Evolutionary conservation across 2,888 invertebrate genomes (phyloP), one percentile per base, ranked within the genome.

Genomic region (Idaea aversata): DNA sequence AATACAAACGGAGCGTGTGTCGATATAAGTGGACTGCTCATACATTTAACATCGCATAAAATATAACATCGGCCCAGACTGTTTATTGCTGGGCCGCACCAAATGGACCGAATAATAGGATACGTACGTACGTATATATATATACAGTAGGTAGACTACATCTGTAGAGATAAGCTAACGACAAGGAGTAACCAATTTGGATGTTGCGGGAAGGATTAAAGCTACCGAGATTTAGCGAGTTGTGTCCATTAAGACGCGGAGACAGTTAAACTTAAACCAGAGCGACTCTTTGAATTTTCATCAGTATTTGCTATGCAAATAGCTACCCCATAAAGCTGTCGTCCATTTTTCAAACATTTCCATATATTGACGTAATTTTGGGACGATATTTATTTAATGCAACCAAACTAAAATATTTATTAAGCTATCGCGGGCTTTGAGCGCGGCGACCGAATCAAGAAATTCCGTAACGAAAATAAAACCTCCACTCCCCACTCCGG

Each of bases 141-240:
- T 68, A 63, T 66, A 71, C 67, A 47, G 47, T 47, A 47, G 7
- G 36, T 59, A 25, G 25, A 1, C 25, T 25, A 72, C 78, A 80
- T 75, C 76, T 74, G 77, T 72, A 73, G 75, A 81, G 82, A 82
- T 82, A 82, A 82, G 82, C 77, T 81, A 82, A 82, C 78, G 80
- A 82, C 81, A 79, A 78, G 77, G 78, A 79, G 80, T 79, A 80
- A 83, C 83, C 82, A 81, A 81, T 86, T 84, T 81, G 80, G 79
- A 78, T 84, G 81, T 82, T 83, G 83, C 79, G 82, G 81, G 74
- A 75, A 78, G 72, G 76, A 76, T 79, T 81, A 81, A 79, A 84
- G 78, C 82, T 80, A 69, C 76, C 68, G 77, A 84, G 85, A 82
- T 84, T 86, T 84, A 83, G 79, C 79, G 75, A 79, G 75, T 76